Evolutionary conservation across 2,888 invertebrate genomes (phyloP), one percentile per base, ranked within the genome.

Genomic region (Drosophila nr. perissopoda): DNA sequence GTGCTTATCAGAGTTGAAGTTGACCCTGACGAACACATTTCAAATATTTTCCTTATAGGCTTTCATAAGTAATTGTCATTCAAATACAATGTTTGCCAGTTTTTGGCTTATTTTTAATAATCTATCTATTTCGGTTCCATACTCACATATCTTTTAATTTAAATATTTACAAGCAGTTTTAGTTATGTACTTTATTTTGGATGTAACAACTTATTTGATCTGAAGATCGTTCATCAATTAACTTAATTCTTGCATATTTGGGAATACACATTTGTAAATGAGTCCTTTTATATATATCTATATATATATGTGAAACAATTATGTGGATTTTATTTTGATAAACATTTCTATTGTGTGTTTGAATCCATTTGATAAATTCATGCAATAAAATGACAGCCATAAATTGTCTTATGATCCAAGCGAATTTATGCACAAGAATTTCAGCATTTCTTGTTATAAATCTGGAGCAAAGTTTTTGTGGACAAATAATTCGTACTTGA

Each of bases 401-500:
- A 25, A 46, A 46, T 16, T 46, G 1, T 16, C 16, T 21, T 16
- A 25, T 18, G 18, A 27, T n/a, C n/a, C 13, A 8, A 27, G 29
- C 11, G 4, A 54, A 34, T 21, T 8, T 34, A 34, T 52, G 8
- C 21, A 33, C 8, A 33, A 4, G 27, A 54, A 51, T 72, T 65
- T 42, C 8, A 11, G 13, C 18, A n/a, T n/a, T 49, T 46, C 25
- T 21, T 7, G 27, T 5, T 25, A 25, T 18, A 48, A 40, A 52
- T 29, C 38, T 13, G 8, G 25, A 10, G 16, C 1, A 38, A 36
- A 48, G 18, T 36, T 27, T 38, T 46, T 34, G 21, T 29, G 31
- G 33, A 25, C 25, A 13, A 27, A 40, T 56, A 31, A 16, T 36
- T 34, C 4, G 13, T 46, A 10, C 0, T 6, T 62, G 27, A 11